phyloP scores from a whole-genome alignment of 2,113 vertebrate species.

The Caloenas nicobarica region DNA sequence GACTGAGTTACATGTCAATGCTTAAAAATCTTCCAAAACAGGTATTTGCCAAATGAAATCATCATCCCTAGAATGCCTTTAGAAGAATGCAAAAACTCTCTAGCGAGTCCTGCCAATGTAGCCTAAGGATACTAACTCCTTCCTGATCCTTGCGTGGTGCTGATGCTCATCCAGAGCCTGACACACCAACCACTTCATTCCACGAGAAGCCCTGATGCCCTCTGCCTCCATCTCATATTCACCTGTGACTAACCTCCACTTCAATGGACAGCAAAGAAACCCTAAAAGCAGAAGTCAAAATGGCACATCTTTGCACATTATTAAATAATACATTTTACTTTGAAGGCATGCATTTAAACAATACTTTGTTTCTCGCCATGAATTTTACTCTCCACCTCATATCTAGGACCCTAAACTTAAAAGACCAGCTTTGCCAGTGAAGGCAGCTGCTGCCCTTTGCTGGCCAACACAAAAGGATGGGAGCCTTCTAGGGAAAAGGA shows the following conservation, averaged over 20 bases:
- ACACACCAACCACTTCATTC: neutral
- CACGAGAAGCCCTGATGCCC: neutral
- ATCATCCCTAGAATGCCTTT: neutral
- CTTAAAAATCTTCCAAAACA: neutral
- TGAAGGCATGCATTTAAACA: neutral
- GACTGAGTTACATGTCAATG: neutral
- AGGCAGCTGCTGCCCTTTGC: neutral
- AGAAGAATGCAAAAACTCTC: neutral
- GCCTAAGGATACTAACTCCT: neutral
- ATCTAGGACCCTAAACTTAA: neutral
- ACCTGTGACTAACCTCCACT: neutral
- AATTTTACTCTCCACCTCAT: neutral
- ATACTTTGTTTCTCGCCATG: neutral
- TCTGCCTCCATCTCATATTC: neutral
- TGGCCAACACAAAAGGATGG: neutral
- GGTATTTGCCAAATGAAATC: neutral
- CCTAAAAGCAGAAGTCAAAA: neutral
- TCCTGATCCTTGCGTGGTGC: rapidly evolving
- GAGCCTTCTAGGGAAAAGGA: neutral
- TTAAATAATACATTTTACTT: neutral
- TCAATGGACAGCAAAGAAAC: neutral
- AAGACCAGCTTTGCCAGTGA: neutral
- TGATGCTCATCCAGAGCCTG: neutral
- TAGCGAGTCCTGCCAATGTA: neutral
- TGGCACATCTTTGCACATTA: neutral